phyloP scores from a whole-genome alignment of 2,888 invertebrate genomes.

The Onchidella celtica region DNA sequence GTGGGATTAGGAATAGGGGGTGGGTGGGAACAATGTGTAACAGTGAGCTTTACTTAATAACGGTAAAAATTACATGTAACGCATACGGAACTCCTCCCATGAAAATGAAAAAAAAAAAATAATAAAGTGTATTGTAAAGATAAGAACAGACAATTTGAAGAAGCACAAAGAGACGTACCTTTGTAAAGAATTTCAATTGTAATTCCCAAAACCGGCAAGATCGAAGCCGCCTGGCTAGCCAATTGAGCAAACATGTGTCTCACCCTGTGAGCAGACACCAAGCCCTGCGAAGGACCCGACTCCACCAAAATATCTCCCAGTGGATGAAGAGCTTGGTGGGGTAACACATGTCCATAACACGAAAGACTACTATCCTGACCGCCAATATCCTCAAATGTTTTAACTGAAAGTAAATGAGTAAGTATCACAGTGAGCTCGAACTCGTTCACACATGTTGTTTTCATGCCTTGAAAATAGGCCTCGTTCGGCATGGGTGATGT shows the following conservation, averaged over 20 bases:
- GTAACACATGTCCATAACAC: conserved; percentile 50
- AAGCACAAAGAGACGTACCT: conserved; percentile 35
- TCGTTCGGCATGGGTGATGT: conserved; percentile 53
- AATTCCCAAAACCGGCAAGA: conserved; percentile 35
- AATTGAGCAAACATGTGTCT: conserved; percentile 44
- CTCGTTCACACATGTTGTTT: conserved; percentile 50
- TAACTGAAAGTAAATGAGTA: conserved; percentile 44
- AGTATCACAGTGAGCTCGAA: conserved; percentile 54
- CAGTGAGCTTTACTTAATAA: no score
- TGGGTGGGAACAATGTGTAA: not conserved
- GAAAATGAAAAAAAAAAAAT: no score
- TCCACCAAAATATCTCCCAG: conserved; percentile 43
- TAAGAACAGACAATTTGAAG: no score
- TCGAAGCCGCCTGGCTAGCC: conserved; percentile 38
- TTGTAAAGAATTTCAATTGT: conserved; percentile 35
- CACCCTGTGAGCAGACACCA: conserved; percentile 40
- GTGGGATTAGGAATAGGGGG: not conserved
- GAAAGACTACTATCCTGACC: conserved; percentile 40
- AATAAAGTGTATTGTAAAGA: no score
- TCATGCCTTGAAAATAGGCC: conserved; percentile 53
- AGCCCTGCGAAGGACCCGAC: conserved; percentile 39
- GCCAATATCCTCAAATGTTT: conserved; percentile 50
- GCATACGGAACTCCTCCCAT: no score
- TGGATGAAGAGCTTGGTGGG: conserved; percentile 41
- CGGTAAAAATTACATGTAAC: no score